phyloP scores from a whole-genome alignment of 2,888 invertebrate species.

The Desoria tigrina region DNA sequence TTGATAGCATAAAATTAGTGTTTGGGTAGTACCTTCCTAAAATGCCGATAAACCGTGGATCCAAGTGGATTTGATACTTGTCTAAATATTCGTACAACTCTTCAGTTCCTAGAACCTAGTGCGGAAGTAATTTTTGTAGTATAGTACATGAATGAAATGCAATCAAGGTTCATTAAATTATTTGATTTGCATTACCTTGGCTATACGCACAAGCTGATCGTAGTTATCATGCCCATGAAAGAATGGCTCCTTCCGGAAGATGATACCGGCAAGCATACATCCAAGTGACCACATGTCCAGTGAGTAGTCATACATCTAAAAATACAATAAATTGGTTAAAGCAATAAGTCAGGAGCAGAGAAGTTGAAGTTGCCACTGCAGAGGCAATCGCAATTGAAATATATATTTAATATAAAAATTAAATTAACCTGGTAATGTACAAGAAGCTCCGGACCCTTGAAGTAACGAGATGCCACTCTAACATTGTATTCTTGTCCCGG shows the following conservation, averaged over 20 bases:
- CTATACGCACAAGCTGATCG: conserved; percentile 98
- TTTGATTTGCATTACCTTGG: conserved; percentile 67
- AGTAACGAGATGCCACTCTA: conserved; percentile 98
- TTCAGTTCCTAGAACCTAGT: conserved; percentile 86
- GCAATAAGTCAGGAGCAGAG: too few species aligned
- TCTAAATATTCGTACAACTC: conserved; percentile 99
- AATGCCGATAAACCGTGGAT: conserved; percentile 98
- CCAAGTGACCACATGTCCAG: conserved; percentile 99
- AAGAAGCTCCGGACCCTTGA: conserved; percentile 97
- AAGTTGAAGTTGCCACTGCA: not conserved
- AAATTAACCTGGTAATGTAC: conserved; percentile 83
- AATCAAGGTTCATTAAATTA: too few species aligned
- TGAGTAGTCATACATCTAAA: conserved; percentile 99
- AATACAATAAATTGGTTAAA: too few species aligned
- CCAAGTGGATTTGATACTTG: conserved; percentile 99
- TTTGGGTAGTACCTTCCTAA: conserved; percentile 93
- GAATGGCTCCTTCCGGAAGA: conserved; percentile 99
- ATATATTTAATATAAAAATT: not conserved
- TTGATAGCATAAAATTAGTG: too few species aligned
- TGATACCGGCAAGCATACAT: conserved; percentile 99
- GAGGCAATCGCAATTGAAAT: too few species aligned
- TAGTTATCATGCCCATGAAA: conserved; percentile 99
- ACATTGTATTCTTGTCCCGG: conserved; percentile 99
- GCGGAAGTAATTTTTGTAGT: conserved; percentile 1
- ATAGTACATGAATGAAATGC: too few species aligned